phyloP scores from a whole-genome alignment of 2,797 vertebrate species.

The Cryptoprocta ferox region DNA sequence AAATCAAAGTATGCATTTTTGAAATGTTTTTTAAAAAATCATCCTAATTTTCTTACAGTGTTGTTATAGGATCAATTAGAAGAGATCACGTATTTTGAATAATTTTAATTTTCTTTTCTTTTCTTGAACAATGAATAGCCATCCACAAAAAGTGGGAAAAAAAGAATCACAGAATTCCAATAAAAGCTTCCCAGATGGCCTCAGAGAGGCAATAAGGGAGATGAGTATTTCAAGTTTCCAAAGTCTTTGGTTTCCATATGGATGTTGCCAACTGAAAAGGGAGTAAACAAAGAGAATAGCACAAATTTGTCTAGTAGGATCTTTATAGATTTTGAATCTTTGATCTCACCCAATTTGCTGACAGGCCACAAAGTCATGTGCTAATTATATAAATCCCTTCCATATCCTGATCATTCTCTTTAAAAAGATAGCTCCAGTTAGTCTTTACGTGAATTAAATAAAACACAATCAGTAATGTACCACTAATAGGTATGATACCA shows the following conservation, averaged over 20 bases:
- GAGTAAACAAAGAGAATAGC: background rate
- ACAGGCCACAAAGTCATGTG: background rate
- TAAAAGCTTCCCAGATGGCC: background rate
- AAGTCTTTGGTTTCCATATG: background rate
- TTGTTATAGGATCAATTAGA: constrained; percentile 14
- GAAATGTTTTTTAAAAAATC: constrained; percentile 32
- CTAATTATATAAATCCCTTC: background rate
- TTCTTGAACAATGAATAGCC: background rate
- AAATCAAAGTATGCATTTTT: constrained; percentile 24
- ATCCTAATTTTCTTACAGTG: background rate
- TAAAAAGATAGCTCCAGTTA: constrained; percentile 48
- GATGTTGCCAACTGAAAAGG: background rate
- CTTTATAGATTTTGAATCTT: background rate
- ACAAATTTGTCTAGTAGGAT: background rate
- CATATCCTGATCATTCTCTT: constrained; percentile 13
- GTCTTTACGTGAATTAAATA: constrained; percentile 57
- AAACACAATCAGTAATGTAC: background rate
- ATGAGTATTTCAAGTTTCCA: background rate
- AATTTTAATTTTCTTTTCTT: background rate
- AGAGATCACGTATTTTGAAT: background rate
- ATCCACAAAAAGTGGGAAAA: background rate
- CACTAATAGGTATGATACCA: constrained; percentile 14
- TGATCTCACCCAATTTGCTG: constrained; percentile 19
- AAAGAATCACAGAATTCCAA: background rate
- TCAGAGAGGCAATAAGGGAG: background rate